A percentile compares a stretch with the other conserved stretches of the same genome.
Conservation (phyloP, 2,113 vertebrate genomes). For the Eretmochelys imbricata region DNA sequence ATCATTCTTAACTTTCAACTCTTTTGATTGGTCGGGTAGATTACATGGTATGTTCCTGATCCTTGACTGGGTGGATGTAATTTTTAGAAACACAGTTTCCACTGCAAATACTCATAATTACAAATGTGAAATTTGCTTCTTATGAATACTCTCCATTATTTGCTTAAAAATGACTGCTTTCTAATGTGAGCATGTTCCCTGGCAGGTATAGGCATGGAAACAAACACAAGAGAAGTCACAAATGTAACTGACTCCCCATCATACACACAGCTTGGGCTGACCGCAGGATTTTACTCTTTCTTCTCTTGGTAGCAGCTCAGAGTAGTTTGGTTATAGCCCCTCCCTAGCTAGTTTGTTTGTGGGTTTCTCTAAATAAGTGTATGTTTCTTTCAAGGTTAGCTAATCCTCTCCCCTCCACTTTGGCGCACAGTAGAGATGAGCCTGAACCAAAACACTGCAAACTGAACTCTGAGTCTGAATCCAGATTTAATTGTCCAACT, state of each 20-base stretch:
- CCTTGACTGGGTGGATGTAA: conserved; percentile 60
- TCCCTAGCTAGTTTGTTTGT: background rate
- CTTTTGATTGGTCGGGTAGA: conserved; percentile 63
- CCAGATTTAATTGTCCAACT: background rate
- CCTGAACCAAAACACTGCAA: background rate
- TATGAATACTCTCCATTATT: conserved; percentile 51
- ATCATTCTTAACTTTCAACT: conserved; percentile 50
- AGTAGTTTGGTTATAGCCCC: background rate
- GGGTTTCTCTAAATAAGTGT: background rate
- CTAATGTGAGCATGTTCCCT: conserved; percentile 34
- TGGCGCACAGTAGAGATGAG: background rate
- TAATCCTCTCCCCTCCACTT: background rate
- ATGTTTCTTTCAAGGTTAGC: background rate
- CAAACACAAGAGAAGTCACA: background rate
- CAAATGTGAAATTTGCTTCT: conserved; percentile 70
- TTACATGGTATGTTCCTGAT: conserved; percentile 65
- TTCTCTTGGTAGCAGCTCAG: background rate
- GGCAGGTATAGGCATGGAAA: conserved; percentile 18
- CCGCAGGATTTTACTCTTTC: background rate
- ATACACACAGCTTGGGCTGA: background rate
- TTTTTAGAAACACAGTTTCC: conserved; percentile 66
- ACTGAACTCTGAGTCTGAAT: conserved; percentile 18
- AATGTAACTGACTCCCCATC: background rate
- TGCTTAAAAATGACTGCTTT: conserved; percentile 60
- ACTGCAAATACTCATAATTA: conserved; percentile 47